Evolutionary conservation across 1,140 invertebrate genomes (phyloP).

Genomic region (Drosophila tropicalis): DNA sequence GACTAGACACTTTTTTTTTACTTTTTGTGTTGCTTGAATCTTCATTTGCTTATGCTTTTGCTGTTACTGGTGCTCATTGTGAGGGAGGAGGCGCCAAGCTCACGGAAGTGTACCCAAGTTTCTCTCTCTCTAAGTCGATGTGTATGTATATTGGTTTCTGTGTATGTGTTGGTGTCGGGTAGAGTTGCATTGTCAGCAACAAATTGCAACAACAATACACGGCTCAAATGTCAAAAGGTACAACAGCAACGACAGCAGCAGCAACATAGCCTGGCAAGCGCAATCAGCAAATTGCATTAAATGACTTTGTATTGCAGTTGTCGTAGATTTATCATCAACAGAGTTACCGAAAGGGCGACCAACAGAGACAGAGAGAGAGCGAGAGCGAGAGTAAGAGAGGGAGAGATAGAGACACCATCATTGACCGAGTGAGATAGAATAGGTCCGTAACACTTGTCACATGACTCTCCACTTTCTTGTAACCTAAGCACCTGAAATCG

Average conservation of each 20-base stretch:
- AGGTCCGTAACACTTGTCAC: slow-evolving; percentile 49
- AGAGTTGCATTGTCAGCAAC: slow-evolving; percentile 54
- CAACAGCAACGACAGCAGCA: slow-evolving; percentile 28
- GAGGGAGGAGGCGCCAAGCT: slow-evolving; percentile 3
- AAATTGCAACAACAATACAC: slow-evolving; percentile 36
- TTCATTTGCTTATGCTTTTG: slow-evolving; percentile 46
- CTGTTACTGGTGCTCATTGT: not conserved
- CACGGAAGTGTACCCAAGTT: slow-evolving; percentile 26
- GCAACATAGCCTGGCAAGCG: slow-evolving; percentile 44
- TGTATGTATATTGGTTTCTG: slow-evolving; percentile 3
- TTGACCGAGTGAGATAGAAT: no score
- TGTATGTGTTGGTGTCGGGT: slow-evolving; percentile 2
- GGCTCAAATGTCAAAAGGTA: slow-evolving; percentile 70
- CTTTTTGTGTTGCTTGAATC: slow-evolving; percentile 13
- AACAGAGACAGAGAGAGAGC: slow-evolving; percentile 8
- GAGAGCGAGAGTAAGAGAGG: not conserved
- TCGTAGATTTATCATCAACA: slow-evolving; percentile 26
- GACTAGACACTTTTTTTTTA: slow-evolving; percentile 35
- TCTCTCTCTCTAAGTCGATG: no score
- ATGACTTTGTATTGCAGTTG: slow-evolving; percentile 72
- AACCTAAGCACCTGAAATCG: slow-evolving; percentile 12
- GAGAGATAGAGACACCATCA: not conserved
- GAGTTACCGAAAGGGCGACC: slow-evolving; percentile 7
- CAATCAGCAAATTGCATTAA: slow-evolving; percentile 78
- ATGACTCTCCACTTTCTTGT: slow-evolving; percentile 32